phyloP scores from a whole-genome alignment of 1,140 invertebrate genomes.

The Drosophila pandora region DNA sequence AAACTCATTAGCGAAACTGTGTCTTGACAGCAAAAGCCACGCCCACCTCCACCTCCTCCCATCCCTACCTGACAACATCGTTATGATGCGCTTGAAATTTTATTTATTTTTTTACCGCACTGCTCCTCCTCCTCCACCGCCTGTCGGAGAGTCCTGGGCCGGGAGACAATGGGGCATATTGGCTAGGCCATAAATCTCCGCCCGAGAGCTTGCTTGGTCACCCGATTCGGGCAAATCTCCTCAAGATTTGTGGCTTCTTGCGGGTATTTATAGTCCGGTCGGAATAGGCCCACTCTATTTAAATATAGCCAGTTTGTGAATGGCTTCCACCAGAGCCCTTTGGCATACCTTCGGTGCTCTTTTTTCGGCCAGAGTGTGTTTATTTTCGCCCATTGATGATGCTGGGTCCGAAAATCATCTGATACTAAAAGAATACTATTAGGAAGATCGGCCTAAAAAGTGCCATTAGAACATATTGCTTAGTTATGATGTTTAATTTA shows the following conservation, averaged over 20 bases:
- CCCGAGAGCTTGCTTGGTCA: slow-evolving; percentile 1
- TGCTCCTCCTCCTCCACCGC: not conserved
- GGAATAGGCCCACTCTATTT: not conserved
- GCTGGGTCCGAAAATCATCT: not conserved
- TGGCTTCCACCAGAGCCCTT: not conserved
- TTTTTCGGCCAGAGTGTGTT: not conserved
- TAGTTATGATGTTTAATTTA: too few relatives aligned
- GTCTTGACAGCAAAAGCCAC: slow-evolving; percentile 49
- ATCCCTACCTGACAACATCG: slow-evolving; percentile 53
- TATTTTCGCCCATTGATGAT: not conserved
- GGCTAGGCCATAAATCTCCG: slow-evolving; percentile 5
- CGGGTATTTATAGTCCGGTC: slow-evolving; percentile 2
- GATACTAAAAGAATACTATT: not conserved
- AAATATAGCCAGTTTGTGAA: not conserved
- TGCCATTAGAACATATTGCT: too few relatives aligned
- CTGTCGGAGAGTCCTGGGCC: not conserved
- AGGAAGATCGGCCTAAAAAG: too few relatives aligned
- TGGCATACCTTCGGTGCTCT: not conserved
- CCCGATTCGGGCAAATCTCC: slow-evolving; percentile 5
- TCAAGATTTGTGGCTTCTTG: slow-evolving; percentile 24
- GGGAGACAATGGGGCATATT: slow-evolving; percentile 5
- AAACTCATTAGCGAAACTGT: slow-evolving; percentile 79
- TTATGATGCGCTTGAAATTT: slow-evolving; percentile 49
- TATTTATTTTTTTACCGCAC: slow-evolving; percentile 20
- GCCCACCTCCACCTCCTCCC: not conserved